Percentiles rank a stretch among this genome's conserved stretches.
Evolutionary conservation across 2,113 vertebrate genomes (phyloP).

Genomic region (Taurulus bubalis): DNA sequence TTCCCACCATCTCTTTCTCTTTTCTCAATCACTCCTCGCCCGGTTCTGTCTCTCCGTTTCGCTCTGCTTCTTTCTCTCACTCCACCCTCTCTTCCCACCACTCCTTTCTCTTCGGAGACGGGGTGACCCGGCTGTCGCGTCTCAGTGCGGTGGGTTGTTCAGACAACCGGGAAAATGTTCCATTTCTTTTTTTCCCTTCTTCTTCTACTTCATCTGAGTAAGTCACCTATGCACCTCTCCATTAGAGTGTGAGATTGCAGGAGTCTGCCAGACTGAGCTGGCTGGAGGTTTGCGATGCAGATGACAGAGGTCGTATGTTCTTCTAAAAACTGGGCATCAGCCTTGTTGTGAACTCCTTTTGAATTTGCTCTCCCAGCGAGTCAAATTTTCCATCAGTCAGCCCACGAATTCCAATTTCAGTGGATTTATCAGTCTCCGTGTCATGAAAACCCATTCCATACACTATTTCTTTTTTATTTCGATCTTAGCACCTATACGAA

Average conservation of each 20-base stretch:
- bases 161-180: conserved; percentile 70
- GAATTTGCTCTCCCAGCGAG: background rate
- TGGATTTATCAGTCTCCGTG: conserved; percentile 25
- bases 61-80: conserved; percentile 45
- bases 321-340: conserved; percentile 19
- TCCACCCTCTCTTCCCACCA: background rate
- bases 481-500: background rate
- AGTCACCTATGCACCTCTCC: conserved; percentile 71
- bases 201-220: conserved; percentile 53
- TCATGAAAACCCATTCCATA: background rate
- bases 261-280: conserved; percentile 35
- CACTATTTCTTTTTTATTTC: conserved; percentile 4
- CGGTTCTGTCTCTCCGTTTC: conserved; percentile 27
- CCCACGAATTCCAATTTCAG: conserved; percentile 7
- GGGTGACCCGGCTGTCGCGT: conserved; percentile 56
- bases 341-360: conserved; percentile 12
- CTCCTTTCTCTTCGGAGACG: conserved; percentile 12
- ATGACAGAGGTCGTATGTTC: conserved; percentile 24
- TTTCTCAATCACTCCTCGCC: conserved; percentile 13
- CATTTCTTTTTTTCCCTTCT: conserved; percentile 43
- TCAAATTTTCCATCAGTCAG: conserved; percentile 29
- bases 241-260: conserved; percentile 78
- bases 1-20: conserved; percentile 25
- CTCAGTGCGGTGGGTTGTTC: conserved; percentile 58
- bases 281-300: conserved; percentile 29